Evolutionary conservation across 2,113 vertebrate species (phyloP).

Genomic region (Muntiacus muntjak): DNA sequence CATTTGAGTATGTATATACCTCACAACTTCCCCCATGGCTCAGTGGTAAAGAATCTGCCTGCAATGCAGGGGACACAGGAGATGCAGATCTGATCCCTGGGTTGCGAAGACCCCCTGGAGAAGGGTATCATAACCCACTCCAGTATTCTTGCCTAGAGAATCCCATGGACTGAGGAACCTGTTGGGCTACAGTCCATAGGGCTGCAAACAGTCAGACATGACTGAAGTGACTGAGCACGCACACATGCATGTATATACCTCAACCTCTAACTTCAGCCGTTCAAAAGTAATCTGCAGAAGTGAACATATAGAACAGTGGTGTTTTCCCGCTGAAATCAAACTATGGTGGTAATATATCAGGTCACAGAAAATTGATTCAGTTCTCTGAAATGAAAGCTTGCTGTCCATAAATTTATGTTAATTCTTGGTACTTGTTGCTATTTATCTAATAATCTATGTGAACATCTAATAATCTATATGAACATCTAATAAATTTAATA

Average conservation of each 20-base stretch:
- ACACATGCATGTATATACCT: neutral
- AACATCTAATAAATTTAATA: neutral
- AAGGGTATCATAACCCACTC: neutral
- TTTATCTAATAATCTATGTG: neutral
- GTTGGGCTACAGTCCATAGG: neutral
- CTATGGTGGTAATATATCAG: neutral
- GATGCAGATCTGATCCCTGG: neutral
- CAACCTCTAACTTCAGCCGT: neutral
- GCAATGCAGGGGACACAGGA: neutral
- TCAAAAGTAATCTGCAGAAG: neutral
- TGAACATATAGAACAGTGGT: neutral
- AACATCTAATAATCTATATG: neutral
- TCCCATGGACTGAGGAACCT: neutral
- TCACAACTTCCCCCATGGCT: neutral
- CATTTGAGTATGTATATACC: neutral
- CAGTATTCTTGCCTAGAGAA: neutral
- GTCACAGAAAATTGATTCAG: neutral
- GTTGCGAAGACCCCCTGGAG: neutral
- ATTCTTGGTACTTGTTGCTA: neutral
- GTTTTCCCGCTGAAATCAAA: neutral
- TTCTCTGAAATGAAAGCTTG: neutral
- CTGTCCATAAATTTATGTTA: neutral
- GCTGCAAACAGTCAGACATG: neutral
- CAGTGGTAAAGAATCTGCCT: neutral
- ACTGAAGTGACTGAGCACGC: rapidly evolving